Evolutionary conservation across 2,888 invertebrate species (phyloP), one percentile per base, ranked within the genome.

Genomic region (Hemistola chrysoprasaria): DNA sequence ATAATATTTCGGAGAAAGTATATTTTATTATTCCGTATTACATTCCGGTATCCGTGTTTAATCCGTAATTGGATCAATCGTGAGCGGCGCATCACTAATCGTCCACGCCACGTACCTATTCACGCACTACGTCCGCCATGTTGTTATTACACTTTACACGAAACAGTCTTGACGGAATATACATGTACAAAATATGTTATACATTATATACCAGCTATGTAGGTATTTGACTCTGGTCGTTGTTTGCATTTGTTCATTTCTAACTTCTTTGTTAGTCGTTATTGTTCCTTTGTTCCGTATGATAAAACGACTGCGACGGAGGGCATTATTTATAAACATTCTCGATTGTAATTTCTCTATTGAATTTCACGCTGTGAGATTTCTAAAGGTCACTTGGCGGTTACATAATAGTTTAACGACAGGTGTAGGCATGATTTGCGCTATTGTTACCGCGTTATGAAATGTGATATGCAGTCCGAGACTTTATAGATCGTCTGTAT

Each of bases 201-300:
- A 16, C 16, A 2, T 16, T 16, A 16, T 4, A 2, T 16, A 16
- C 3, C 4, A 16, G 4, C 3, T 16, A 16, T 4, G 16, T 16
- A 16, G 16, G 16, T 16, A 16, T 16, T 16, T 3, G 16, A 16
- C 16, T 16, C 16, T 4, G 61, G 28, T 24, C 69, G 64, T 66
- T 79, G 73, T 78, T 79, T 79, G 75, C 74, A 76, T 81, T 81
- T 80, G 78, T 80, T 79, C 69, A 73, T 79, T 79, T 76, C 76
- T 78, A 74, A 78, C 77, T 77, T 78, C 78, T 81, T 83, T 81
- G 78, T 80, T 72, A 67, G 65, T 67, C 59, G 63, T 74, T 74
- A 78, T 78, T 78, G 78, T 82, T 80, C 79, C 72, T 79, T 84
- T 83, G 81, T 83, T 81, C 71, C 27, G 64, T 59, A 59, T 67